Percentiles rank a stretch among this genome's conserved stretches.
Evolutionary conservation across 2,888 invertebrate species (phyloP).

Genomic region (Lamproptera curius): DNA sequence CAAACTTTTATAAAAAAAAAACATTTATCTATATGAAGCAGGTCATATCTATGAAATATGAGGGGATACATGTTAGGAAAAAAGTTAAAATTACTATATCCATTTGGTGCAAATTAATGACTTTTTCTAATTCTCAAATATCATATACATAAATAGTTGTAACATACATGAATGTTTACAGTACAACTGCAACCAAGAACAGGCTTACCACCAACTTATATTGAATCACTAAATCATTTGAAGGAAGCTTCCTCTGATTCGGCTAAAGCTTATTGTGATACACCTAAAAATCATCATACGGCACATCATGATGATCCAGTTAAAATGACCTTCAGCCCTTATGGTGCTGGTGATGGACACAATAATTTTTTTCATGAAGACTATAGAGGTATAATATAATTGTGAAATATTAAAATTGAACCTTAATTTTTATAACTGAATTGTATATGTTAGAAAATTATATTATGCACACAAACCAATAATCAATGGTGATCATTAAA

Average conservation of each 20-base stretch:
- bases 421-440: no score
- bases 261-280: slow-evolving; percentile 56
- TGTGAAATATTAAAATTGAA: no score
- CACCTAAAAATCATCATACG: slow-evolving; percentile 52
- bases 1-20: background rate
- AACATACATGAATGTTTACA: slow-evolving; percentile 23
- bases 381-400: slow-evolving; percentile 57
- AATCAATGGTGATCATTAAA: no score
- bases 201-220: slow-evolving; percentile 62
- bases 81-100: no score
- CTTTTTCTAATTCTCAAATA: no score
- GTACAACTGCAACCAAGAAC: slow-evolving; percentile 44
- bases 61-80: no score
- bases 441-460: no score
- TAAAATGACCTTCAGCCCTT: slow-evolving; percentile 53
- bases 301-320: slow-evolving; percentile 50
- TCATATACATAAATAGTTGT: no score
- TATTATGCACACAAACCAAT: no score
- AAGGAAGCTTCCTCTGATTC: slow-evolving; percentile 55
- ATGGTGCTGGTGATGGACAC: slow-evolving; percentile 69
- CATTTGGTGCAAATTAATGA: no score
- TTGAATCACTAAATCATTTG: slow-evolving; percentile 60
- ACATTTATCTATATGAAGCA: background rate
- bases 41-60: no score
- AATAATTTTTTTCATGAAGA: slow-evolving; percentile 62